phyloP scores from a whole-genome alignment of 2,113 vertebrate genomes.

The Jacana jacana region DNA sequence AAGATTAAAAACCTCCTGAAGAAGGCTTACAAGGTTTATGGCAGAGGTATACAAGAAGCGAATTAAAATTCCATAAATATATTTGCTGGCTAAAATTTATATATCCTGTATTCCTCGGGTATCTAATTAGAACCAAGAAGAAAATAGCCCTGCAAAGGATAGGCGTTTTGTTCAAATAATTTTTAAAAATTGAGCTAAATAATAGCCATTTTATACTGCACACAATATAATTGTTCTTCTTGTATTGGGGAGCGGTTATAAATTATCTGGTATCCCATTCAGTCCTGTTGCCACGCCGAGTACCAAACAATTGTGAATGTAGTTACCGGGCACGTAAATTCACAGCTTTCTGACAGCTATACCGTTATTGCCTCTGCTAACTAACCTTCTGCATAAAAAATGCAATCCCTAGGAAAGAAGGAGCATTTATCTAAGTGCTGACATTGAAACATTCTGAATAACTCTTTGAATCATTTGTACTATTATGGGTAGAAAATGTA shows the following conservation, averaged over 20 bases:
- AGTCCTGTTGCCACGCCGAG: slow-evolving; percentile 46
- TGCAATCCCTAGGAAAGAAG: slow-evolving; percentile 66
- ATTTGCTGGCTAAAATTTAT: slow-evolving; percentile 69
- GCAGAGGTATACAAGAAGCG: slow-evolving; percentile 17
- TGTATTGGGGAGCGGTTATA: slow-evolving; percentile 68
- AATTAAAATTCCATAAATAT: slow-evolving; percentile 76
- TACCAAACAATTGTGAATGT: slow-evolving; percentile 66
- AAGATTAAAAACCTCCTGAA: slow-evolving; percentile 55
- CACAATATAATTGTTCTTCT: slow-evolving; percentile 71
- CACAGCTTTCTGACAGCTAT: slow-evolving; percentile 58
- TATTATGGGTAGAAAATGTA: slow-evolving; percentile 75
- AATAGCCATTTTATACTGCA: slow-evolving; percentile 71
- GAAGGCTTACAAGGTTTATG: slow-evolving; percentile 58
- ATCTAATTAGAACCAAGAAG: slow-evolving; percentile 72
- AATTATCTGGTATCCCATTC: slow-evolving; percentile 70
- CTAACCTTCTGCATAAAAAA: slow-evolving; percentile 69
- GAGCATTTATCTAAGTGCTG: slow-evolving; percentile 71
- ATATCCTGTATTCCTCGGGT: slow-evolving; percentile 61
- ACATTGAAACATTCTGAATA: slow-evolving; percentile 75
- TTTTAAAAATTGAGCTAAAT: slow-evolving; percentile 72
- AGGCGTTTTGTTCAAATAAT: slow-evolving; percentile 68
- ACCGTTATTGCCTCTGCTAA: slow-evolving; percentile 56
- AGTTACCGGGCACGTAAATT: slow-evolving; percentile 64
- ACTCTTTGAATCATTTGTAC: slow-evolving; percentile 70
- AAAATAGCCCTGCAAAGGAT: slow-evolving; percentile 63